phyloP scores from a whole-genome alignment of 2,797 vertebrate genomes.

The Psittacula echo region DNA sequence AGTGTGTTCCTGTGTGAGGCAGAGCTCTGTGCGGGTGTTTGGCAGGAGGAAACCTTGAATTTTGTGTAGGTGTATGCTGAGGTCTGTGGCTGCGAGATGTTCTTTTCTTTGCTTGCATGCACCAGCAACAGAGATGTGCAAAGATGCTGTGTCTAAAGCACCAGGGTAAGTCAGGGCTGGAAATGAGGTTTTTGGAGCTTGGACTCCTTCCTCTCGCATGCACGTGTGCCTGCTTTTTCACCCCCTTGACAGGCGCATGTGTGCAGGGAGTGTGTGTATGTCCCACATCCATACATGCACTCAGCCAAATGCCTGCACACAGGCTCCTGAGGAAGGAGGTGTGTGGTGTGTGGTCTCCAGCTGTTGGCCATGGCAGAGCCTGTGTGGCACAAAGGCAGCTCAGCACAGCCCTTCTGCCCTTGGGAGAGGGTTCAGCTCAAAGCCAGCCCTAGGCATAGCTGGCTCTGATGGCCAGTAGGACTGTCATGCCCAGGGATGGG shows the following conservation, averaged over 20 bases:
- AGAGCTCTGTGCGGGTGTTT: neutral
- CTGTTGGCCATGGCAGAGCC: neutral
- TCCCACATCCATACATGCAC: rapidly evolving
- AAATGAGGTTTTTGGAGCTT: neutral
- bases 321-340: neutral
- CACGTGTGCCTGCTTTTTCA: neutral
- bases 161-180: neutral
- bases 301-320: neutral
- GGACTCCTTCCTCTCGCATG: neutral
- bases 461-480: neutral
- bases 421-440: neutral
- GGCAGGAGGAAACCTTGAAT: neutral
- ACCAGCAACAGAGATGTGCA: neutral
- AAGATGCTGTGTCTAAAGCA: neutral
- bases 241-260: rapidly evolving
- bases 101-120: neutral
- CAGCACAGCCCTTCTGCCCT: neutral
- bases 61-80: neutral
- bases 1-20: neutral
- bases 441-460: neutral
- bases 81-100: neutral
- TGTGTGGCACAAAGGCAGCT: neutral
- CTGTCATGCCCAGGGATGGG: neutral
- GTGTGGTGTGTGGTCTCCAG: neutral
- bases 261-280: neutral